Evolutionary conservation across 2,113 vertebrate genomes (phyloP).

Genomic region (Raphicerus campestris): DNA sequence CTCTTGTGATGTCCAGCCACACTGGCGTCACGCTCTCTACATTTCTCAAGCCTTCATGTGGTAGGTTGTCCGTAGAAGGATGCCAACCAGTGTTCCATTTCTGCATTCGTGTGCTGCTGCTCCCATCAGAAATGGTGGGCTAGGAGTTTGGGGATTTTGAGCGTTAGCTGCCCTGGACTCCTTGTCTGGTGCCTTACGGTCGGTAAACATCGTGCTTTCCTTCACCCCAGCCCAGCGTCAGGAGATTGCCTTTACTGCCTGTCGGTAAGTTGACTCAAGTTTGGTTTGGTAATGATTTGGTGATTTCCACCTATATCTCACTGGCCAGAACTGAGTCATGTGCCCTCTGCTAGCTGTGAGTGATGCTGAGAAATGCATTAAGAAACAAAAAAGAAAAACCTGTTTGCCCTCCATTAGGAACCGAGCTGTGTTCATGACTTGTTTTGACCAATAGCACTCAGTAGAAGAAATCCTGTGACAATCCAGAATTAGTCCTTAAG

Average conservation of each 20-base stretch:
- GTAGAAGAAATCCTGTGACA: background rate
- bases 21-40: background rate
- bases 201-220: background rate
- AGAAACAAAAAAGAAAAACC: background rate
- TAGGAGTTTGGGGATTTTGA: background rate
- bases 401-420: background rate
- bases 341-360: background rate
- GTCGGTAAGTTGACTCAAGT: background rate
- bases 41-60: background rate
- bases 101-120: fast-evolving
- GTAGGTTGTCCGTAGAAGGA: background rate
- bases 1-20: background rate
- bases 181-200: background rate
- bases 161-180: background rate
- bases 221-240: fast-evolving
- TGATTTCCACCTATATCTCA: background rate
- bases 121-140: background rate
- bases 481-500: background rate
- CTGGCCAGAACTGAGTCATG: background rate
- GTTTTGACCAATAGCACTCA: background rate
- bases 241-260: background rate
- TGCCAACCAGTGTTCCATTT: fast-evolving
- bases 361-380: background rate
- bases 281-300: background rate
- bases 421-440: background rate